A percentile compares a stretch with the other conserved stretches of the same genome.
phyloP scores from a whole-genome alignment of 2,888 invertebrate species.

The Drosophila paranaensis region DNA sequence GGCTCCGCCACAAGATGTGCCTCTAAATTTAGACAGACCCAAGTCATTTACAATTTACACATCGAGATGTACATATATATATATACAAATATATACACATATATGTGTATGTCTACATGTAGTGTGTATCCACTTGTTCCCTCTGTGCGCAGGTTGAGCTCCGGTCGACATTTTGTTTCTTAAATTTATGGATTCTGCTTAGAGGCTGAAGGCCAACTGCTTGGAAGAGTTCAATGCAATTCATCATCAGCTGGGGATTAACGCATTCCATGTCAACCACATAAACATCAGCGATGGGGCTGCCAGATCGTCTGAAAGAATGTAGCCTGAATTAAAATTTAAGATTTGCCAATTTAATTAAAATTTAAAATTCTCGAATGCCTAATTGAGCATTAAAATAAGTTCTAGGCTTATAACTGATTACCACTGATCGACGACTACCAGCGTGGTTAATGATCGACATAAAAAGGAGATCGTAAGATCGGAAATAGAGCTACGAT shows the following conservation, averaged over 20 bases:
- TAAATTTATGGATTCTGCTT: slow-evolving; percentile 60
- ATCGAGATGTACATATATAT: not conserved
- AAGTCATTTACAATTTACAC: slow-evolving; percentile 42
- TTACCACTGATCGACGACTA: too few relatives aligned
- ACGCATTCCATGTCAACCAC: slow-evolving; percentile 2
- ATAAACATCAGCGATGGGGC: not conserved
- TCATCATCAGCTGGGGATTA: slow-evolving; percentile 58
- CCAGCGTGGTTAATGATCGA: not conserved
- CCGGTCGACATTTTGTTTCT: slow-evolving; percentile 39
- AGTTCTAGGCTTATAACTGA: too few relatives aligned
- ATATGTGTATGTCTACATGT: not conserved
- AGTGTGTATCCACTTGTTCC: slow-evolving; percentile 41
- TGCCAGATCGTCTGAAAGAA: slow-evolving; percentile 6
- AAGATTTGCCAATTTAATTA: not conserved
- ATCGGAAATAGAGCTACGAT: not conserved
- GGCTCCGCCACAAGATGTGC: slow-evolving; percentile 42
- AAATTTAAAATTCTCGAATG: not conserved
- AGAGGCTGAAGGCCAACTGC: slow-evolving; percentile 67
- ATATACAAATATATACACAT: not conserved
- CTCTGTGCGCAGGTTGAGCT: slow-evolving; percentile 51
- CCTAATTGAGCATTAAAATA: not conserved
- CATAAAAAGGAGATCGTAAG: not conserved
- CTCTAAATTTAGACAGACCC: slow-evolving; percentile 63
- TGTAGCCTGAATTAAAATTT: too few relatives aligned
- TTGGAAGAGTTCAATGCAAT: slow-evolving; percentile 64